A percentile compares a stretch with the other conserved stretches of the same genome.
phyloP scores from a whole-genome alignment of 2,113 vertebrate species.

The Dasyurus viverrinus region DNA sequence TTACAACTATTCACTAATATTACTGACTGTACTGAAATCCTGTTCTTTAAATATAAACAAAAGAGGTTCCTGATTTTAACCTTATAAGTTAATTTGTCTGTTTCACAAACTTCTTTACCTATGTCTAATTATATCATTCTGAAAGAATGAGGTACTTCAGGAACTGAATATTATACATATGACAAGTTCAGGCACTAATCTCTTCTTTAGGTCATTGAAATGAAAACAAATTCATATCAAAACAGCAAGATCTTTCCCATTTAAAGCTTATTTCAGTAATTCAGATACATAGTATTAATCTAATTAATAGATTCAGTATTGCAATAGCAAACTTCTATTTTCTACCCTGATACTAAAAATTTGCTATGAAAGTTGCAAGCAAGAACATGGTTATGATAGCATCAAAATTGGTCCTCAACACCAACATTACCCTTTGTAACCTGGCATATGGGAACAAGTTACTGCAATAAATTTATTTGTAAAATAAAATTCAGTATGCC shows the following conservation, averaged over 20 bases:
- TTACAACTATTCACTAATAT: no score
- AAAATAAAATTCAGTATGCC: neutral
- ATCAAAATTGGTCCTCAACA: neutral
- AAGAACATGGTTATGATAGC: neutral
- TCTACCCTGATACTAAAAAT: neutral
- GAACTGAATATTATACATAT: neutral
- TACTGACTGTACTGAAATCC: no score
- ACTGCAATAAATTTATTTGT: no score
- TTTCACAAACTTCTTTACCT: neutral
- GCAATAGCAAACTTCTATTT: neutral
- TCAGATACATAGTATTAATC: neutral
- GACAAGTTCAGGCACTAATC: neutral
- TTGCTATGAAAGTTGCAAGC: neutral
- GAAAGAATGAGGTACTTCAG: neutral
- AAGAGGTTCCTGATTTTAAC: neutral
- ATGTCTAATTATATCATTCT: neutral
- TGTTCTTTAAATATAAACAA: neutral
- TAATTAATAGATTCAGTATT: neutral
- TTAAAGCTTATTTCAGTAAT: neutral
- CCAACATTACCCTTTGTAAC: neutral
- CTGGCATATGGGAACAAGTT: neutral
- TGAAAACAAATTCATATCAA: neutral
- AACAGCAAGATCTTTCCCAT: neutral
- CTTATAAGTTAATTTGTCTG: neutral
- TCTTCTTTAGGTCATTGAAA: neutral